Percentiles rank a stretch among this genome's conserved stretches.
Conservation (phyloP, 2,113 vertebrate species). For the Paralichthys olivaceus region DNA sequence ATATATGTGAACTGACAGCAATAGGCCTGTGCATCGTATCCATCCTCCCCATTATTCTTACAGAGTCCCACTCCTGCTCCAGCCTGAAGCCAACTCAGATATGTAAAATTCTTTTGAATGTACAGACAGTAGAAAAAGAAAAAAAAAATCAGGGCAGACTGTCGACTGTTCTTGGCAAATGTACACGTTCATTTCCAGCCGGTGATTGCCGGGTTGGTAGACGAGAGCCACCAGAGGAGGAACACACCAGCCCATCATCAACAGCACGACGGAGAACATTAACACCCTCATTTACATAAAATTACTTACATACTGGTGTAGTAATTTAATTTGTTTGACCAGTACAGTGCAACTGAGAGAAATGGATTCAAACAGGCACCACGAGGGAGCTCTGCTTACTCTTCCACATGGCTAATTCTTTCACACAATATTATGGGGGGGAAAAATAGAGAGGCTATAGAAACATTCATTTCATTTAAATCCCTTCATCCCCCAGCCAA, state of each 20-base stretch:
- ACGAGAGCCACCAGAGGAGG: constrained; percentile 87
- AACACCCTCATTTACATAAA: constrained; percentile 98
- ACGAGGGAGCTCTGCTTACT: constrained; percentile 81
- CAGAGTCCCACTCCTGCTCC: constrained; percentile 46
- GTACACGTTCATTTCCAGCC: constrained; percentile 70
- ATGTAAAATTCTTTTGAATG: constrained; percentile 68
- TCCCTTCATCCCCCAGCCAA: constrained; percentile 10
- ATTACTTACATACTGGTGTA: constrained; percentile 95
- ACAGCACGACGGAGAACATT: constrained; percentile 95
- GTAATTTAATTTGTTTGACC: constrained; percentile 98
- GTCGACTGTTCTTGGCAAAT: constrained; percentile 73
- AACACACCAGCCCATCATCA: constrained; percentile 85
- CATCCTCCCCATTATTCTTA: constrained; percentile 48
- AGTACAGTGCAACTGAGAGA: constrained; percentile 86
- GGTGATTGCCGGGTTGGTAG: constrained; percentile 61
- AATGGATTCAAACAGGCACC: constrained; percentile 87
- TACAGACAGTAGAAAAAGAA: constrained; percentile 33
- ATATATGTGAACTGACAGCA: constrained; percentile 58
- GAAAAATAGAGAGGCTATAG: constrained; percentile 72
- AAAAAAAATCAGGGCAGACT: constrained; percentile 57
- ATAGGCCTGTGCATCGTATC: constrained; percentile 47
- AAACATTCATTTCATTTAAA: constrained; percentile 74
- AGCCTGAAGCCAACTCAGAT: constrained; percentile 65
- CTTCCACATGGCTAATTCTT: constrained; percentile 86
- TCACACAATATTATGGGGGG: constrained; percentile 77